Conservation (phyloP, 2,113 vertebrate species). For the Prunella fulvescens region DNA sequence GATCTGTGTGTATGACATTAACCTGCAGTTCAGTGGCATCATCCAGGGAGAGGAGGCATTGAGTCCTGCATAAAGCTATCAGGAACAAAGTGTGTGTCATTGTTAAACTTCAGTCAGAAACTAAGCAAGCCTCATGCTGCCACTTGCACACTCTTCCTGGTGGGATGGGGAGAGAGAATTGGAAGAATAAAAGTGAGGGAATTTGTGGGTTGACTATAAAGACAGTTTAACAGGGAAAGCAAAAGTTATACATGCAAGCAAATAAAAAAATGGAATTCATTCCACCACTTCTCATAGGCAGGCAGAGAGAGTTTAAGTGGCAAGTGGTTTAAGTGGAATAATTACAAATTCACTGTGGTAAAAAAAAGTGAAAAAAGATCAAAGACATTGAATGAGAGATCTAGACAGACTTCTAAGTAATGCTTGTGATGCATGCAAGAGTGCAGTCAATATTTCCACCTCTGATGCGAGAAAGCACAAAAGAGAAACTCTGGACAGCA, state of each 20-base stretch:
- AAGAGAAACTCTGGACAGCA: background rate
- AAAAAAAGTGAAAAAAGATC: background rate
- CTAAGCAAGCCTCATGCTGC: background rate
- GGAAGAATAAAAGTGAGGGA: background rate
- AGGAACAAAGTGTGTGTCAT: background rate
- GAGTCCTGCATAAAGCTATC: accelerated
- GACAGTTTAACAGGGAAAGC: background rate
- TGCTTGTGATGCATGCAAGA: background rate
- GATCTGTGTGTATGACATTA: background rate
- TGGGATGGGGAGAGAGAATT: background rate
- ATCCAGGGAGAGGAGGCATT: background rate
- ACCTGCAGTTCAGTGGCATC: background rate
- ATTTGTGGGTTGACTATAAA: background rate
- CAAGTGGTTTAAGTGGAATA: background rate
- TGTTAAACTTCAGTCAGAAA: background rate
- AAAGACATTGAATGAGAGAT: background rate
- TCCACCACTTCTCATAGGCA: background rate
- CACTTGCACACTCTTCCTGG: background rate
- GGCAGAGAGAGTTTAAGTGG: background rate
- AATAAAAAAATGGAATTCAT: background rate
- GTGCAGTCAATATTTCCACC: background rate
- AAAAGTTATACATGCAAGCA: background rate
- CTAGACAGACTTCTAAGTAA: background rate
- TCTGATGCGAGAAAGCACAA: background rate
- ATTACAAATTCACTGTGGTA: background rate